These are phyloP conservation scores for Ruditapes philippinarum DNA, from an alignment of 1,140 invertebrate species.

Conservation along the genomic window DNA sequence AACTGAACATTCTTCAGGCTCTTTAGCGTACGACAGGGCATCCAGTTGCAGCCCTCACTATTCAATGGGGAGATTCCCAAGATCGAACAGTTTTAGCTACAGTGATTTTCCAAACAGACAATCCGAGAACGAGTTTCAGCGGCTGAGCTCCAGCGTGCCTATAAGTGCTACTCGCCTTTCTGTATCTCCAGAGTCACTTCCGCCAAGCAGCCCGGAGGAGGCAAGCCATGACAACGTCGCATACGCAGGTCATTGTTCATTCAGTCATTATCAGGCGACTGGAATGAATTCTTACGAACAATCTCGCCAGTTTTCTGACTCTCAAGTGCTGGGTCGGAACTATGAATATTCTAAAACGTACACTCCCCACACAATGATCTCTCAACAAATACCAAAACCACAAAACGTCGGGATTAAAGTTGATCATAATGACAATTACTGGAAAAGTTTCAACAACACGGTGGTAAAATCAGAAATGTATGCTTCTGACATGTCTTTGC, in stretches of 20 bases:
- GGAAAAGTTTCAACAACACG: neutral
- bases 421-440: slow-evolving; percentile 18
- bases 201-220: slow-evolving; percentile 28
- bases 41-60: neutral
- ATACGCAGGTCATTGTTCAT: neutral
- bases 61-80: neutral
- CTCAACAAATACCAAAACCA: neutral
- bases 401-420: neutral
- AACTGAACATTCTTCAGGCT: neutral
- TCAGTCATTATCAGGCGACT: neutral
- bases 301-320: neutral
- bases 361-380: too few relatives aligned
- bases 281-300: neutral
- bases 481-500: neutral
- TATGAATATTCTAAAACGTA: too few relatives aligned
- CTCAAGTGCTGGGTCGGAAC: too few relatives aligned
- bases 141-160: slow-evolving; percentile 35
- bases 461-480: neutral
- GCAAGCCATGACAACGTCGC: neutral
- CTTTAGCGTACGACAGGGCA: neutral
- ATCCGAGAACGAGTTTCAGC: neutral
- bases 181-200: slow-evolving; percentile 40
- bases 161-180: neutral
- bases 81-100: slow-evolving; percentile 49
- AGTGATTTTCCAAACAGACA: neutral